phyloP scores from a whole-genome alignment of 2,888 invertebrate genomes.

The Chalcosyrphus nemorum region DNA sequence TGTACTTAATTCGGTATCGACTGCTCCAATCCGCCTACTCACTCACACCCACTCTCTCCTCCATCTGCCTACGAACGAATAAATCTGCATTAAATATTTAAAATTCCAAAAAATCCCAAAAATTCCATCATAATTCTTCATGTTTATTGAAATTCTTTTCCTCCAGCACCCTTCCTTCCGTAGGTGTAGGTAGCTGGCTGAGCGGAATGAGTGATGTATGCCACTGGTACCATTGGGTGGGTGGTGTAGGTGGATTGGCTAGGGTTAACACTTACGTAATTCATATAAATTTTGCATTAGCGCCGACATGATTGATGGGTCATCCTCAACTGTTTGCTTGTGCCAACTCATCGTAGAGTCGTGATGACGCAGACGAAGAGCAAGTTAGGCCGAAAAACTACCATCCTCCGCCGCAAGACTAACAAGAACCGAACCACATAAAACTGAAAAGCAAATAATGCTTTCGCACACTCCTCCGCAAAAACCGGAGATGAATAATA shows the following conservation, averaged over 20 bases:
- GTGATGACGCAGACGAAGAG: conserved; percentile 34
- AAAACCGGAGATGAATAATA: neutral
- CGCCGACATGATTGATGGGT: conserved; percentile 50
- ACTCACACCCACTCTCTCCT: neutral
- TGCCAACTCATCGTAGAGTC: neutral
- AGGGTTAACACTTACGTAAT: conserved; percentile 32
- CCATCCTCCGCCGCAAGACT: neutral
- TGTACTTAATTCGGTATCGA: neutral
- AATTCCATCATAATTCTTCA: neutral
- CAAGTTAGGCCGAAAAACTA: neutral
- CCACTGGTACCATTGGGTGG: neutral
- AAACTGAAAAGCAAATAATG: neutral
- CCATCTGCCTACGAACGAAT: neutral
- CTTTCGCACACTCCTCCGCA: neutral
- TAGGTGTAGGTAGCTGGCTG: neutral
- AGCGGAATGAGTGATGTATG: neutral
- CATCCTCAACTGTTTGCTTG: conserved; percentile 6
- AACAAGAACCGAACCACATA: neutral
- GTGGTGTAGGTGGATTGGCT: neutral
- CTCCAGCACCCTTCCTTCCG: neutral
- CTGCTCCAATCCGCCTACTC: neutral
- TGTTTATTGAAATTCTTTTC: neutral
- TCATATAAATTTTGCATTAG: conserved; percentile 32
- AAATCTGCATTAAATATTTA: neutral
- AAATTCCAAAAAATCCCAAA: conserved; percentile 1